Percentiles rank a stretch among this genome's conserved stretches.
Evolutionary conservation across 2,888 invertebrate genomes (phyloP).

Genomic region (Hypena proboscidalis): DNA sequence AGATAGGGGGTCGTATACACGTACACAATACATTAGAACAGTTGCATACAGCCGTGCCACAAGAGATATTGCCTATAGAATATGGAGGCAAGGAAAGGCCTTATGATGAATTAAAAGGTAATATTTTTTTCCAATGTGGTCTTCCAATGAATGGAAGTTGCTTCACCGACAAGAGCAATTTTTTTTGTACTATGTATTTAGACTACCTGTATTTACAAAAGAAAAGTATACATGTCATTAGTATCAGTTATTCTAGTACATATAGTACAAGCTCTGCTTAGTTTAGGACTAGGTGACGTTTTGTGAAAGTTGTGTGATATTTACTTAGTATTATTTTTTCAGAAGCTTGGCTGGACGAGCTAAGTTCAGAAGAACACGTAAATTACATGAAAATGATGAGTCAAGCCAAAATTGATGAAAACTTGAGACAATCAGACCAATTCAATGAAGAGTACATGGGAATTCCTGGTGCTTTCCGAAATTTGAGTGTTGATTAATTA

Average conservation of each 20-base stretch:
- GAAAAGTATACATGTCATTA: too few relatives aligned
- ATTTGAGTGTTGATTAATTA: conserved; percentile 49
- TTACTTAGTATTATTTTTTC: conserved; percentile 11
- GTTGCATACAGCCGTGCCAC: conserved; percentile 43
- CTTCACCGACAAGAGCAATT: too few relatives aligned
- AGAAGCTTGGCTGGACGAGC: conserved; percentile 43
- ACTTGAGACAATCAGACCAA: conserved; percentile 37
- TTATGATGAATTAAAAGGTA: conserved; percentile 1
- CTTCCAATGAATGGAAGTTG: too few relatives aligned
- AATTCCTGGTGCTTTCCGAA: conserved; percentile 60
- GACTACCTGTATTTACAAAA: too few relatives aligned
- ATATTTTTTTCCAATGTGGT: too few relatives aligned
- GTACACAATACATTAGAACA: conserved; percentile 40
- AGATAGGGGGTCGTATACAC: conserved; percentile 22
- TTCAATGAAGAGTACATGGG: conserved; percentile 58
- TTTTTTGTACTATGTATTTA: too few relatives aligned
- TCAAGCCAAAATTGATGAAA: conserved; percentile 52
- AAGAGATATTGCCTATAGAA: conserved; percentile 53
- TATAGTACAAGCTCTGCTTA: too few relatives aligned
- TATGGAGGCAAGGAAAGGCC: conserved; percentile 48
- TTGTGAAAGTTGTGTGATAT: not conserved
- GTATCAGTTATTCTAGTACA: too few relatives aligned
- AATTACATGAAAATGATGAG: conserved; percentile 47
- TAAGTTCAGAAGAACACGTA: conserved; percentile 36
- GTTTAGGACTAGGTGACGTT: too few relatives aligned